These are phyloP conservation scores for Coptodon bakossiorum DNA, from an alignment of 2,113 vertebrate species.

Conservation along the genomic window DNA sequence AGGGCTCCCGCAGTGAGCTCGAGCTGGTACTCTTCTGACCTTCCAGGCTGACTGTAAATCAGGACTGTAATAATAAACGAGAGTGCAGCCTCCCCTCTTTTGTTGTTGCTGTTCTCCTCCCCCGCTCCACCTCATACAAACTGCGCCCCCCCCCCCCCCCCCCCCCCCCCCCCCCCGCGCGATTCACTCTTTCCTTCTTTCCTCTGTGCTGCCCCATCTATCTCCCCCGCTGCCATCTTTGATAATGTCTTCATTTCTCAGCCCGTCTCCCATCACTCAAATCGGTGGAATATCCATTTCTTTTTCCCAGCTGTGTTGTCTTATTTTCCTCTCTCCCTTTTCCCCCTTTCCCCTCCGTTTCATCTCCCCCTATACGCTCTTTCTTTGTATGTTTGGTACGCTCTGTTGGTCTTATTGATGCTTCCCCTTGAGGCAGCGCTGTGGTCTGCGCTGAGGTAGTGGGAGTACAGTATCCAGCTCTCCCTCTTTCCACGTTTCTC, in stretches of 20 bases:
- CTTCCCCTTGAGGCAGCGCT: constrained; percentile 1
- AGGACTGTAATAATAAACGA: constrained; percentile 50
- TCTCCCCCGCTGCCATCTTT: background rate
- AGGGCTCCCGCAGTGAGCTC: background rate
- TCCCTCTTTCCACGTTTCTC: constrained; percentile 4
- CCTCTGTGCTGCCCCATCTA: background rate
- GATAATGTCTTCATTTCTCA: background rate
- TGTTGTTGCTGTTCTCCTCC: constrained; percentile 28
- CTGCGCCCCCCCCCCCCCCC: background rate
- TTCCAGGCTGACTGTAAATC: constrained; percentile 51
- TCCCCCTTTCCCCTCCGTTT: background rate
- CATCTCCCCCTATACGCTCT: background rate
- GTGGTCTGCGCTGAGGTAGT: constrained; percentile 23
- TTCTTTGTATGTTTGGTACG: background rate
- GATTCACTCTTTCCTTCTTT: background rate
- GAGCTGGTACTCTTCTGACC: constrained; percentile 11
- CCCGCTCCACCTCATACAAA: background rate
- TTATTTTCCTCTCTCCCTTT: background rate
- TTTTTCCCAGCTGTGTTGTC: background rate
- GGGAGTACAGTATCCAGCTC: constrained; percentile 18
- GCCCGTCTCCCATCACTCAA: background rate
- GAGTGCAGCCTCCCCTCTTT: constrained; percentile 37
- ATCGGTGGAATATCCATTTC: background rate
- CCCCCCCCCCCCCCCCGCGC: background rate
- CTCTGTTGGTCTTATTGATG: background rate